phyloP scores from a whole-genome alignment of 2,888 invertebrate genomes.

The Conchocele bisecta region DNA sequence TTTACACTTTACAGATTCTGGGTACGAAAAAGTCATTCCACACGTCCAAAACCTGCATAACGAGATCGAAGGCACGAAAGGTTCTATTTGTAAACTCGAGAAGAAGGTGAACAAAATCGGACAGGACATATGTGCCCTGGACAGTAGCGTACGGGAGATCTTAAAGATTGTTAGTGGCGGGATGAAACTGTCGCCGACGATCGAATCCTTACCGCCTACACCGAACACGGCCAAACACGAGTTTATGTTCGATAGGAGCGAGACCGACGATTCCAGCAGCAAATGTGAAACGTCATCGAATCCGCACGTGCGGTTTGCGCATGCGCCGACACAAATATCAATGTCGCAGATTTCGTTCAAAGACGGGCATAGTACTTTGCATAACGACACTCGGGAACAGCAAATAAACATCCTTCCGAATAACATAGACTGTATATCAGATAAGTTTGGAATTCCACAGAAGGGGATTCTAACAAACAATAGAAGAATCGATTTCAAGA shows the following conservation, averaged over 20 bases:
- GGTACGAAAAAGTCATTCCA: constrained; percentile 44
- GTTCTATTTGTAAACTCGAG: constrained; percentile 68
- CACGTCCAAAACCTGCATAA: constrained; percentile 68
- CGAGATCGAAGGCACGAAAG: constrained; percentile 72
- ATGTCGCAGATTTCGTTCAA: no score
- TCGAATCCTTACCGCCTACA: constrained; percentile 44
- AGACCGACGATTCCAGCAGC: no score
- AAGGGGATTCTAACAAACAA: no score
- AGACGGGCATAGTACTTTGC: no score
- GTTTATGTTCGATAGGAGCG: neutral
- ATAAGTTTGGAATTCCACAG: no score
- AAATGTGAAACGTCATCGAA: constrained; percentile 2
- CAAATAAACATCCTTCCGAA: no score
- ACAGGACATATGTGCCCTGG: constrained; percentile 57
- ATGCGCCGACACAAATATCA: neutral
- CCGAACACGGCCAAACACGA: constrained; percentile 41
- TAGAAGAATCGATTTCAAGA: no score
- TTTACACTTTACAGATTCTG: constrained; percentile 51
- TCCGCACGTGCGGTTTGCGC: neutral
- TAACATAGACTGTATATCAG: no score
- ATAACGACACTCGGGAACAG: no score
- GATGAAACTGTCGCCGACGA: constrained; percentile 33
- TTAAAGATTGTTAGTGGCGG: constrained; percentile 50
- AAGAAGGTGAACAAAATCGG: constrained; percentile 57
- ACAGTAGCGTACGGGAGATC: constrained; percentile 59